phyloP scores from a whole-genome alignment of 2,888 invertebrate species.

The Synanthedon myopaeformis region DNA sequence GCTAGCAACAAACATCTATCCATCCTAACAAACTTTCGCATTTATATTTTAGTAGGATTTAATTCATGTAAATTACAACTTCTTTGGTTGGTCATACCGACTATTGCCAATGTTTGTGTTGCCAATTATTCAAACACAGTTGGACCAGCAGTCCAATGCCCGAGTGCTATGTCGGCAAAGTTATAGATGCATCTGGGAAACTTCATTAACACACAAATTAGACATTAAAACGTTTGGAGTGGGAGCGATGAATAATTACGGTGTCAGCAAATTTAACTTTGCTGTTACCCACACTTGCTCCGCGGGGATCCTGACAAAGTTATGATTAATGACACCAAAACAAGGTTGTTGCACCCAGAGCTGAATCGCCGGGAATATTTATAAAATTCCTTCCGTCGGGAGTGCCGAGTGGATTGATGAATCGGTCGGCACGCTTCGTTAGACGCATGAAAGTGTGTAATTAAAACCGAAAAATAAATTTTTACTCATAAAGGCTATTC shows the following conservation, averaged over 20 bases:
- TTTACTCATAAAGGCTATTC: too few relatives aligned
- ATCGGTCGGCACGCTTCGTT: constrained; percentile 3
- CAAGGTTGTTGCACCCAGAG: constrained; percentile 14
- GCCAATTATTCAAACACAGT: too few relatives aligned
- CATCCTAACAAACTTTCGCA: too few relatives aligned
- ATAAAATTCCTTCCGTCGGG: constrained; percentile 6
- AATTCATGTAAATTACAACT: too few relatives aligned
- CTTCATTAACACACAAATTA: neutral
- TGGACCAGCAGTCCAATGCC: too few relatives aligned
- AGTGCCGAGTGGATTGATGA: constrained; percentile 1
- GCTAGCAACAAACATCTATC: too few relatives aligned
- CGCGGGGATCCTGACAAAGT: constrained; percentile 21
- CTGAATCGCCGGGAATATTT: constrained; percentile 18
- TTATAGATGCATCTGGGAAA: neutral
- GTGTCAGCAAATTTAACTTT: neutral
- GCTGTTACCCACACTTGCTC: constrained; percentile 10
- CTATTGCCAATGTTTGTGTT: too few relatives aligned
- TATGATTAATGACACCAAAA: constrained; percentile 26
- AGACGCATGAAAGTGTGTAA: neutral
- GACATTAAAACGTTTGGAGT: neutral
- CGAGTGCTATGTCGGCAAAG: neutral
- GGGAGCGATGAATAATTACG: neutral
- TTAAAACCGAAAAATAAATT: too few relatives aligned
- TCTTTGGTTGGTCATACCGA: too few relatives aligned
- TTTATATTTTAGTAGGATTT: too few relatives aligned